phyloP scores from a whole-genome alignment of 1,140 invertebrate species.

The Acyrthosiphon pisum region DNA sequence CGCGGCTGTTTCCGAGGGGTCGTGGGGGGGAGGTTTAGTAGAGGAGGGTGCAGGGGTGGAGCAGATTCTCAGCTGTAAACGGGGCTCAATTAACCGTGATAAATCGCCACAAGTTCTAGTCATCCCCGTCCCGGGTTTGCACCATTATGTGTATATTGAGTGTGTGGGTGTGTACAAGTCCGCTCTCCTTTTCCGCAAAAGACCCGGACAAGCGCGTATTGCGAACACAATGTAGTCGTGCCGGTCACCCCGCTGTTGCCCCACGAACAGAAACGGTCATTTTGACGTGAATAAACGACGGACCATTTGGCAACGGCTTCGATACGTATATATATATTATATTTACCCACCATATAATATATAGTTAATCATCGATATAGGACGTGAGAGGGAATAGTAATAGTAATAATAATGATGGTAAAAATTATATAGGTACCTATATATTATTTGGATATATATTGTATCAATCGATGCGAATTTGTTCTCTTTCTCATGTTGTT shows the following conservation, averaged over 20 bases:
- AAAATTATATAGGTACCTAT: background rate
- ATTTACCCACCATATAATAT: background rate
- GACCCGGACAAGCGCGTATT: background rate
- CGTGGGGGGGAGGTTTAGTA: background rate
- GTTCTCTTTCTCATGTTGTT: background rate
- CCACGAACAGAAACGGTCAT: background rate
- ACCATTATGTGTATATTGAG: background rate
- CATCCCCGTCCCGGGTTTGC: background rate
- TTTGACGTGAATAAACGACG: conserved; percentile 40
- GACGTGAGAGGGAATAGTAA: background rate
- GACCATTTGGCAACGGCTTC: background rate
- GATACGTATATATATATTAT: background rate
- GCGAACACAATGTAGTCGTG: background rate
- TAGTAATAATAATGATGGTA: background rate
- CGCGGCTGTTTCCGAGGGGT: background rate
- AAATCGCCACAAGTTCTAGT: background rate
- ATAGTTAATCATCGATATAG: background rate
- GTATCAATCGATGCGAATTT: background rate
- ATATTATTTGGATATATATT: background rate
- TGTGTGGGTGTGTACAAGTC: background rate
- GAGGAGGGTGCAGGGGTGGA: too few species aligned
- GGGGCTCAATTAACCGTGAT: conserved; percentile 47
- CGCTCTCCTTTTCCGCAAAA: background rate
- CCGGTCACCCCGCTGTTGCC: background rate
- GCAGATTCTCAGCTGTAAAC: conserved; percentile 18